Percentiles rank a stretch among this genome's conserved stretches.
Evolutionary conservation across 1,140 invertebrate species (phyloP).

Genomic region (Drosophila sechellia): DNA sequence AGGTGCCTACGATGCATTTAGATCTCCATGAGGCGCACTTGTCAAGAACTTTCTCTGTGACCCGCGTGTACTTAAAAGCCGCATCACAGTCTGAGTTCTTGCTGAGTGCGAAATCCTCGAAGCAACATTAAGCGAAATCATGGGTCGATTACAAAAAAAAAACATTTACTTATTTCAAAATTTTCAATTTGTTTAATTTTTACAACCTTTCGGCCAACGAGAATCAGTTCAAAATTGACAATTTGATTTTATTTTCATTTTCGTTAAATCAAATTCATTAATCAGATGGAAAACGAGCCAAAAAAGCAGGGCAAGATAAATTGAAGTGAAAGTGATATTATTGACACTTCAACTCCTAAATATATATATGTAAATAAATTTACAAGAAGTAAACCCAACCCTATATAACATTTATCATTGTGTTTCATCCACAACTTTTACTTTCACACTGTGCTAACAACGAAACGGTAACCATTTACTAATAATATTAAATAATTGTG

Average conservation of each 20-base stretch:
- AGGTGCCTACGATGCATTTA: slow-evolving; percentile 1
- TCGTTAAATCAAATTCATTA: slow-evolving; percentile 1
- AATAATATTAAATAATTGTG: slow-evolving; percentile 15
- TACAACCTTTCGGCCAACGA: slow-evolving; percentile 78
- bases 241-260: slow-evolving; percentile 27
- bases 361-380: neutral
- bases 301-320: neutral
- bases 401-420: neutral
- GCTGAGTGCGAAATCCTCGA: slow-evolving; percentile 86
- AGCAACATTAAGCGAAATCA: slow-evolving; percentile 47
- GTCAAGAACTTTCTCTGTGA: slow-evolving; percentile 92
- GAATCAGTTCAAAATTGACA: slow-evolving; percentile 85
- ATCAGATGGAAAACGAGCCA: neutral
- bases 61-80: slow-evolving; percentile 87
- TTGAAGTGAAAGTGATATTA: neutral
- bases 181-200: slow-evolving; percentile 6
- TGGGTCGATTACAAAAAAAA: slow-evolving; percentile 1
- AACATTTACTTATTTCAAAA: neutral
- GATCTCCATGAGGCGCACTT: slow-evolving; percentile 84
- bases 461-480: slow-evolving; percentile 21
- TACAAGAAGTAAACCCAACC: neutral
- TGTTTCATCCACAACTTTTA: neutral
- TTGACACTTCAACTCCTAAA: neutral
- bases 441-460: neutral
- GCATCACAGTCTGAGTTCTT: slow-evolving; percentile 98